Evolutionary conservation across 30 jellyfish, hydroid and myxozoan species (phyloP).

Genomic region (Cassiopea andromeda): DNA sequence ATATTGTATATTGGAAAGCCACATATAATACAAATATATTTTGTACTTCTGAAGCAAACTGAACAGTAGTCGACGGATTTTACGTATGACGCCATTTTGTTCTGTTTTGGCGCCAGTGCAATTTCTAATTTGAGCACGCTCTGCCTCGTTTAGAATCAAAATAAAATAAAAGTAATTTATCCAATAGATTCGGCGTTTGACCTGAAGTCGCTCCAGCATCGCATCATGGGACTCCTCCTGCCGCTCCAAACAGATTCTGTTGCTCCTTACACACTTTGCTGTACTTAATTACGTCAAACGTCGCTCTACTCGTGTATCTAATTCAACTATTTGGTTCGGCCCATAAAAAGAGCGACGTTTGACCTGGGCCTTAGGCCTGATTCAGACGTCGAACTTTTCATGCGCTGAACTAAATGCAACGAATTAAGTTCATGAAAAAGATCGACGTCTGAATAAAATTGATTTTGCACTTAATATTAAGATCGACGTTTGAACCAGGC

Average conservation of each 20-base stretch:
- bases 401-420: too few species aligned
- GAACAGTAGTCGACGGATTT: slow-evolving; percentile 13
- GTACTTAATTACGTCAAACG: slow-evolving; percentile 20
- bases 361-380: slow-evolving; percentile 22
- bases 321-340: slow-evolving; percentile 36
- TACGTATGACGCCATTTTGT: slow-evolving; percentile 8
- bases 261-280: slow-evolving; percentile 27
- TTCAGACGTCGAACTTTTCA: too few species aligned
- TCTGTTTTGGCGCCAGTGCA: slow-evolving; percentile 35
- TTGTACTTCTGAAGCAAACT: background rate
- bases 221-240: background rate
- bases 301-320: slow-evolving; percentile 25
- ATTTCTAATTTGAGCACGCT: slow-evolving; percentile 13
- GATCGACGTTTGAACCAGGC: too few species aligned
- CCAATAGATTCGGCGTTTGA: slow-evolving; percentile 40
- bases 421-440: too few species aligned
- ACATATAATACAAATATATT: slow-evolving; percentile 27
- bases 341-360: slow-evolving; percentile 49
- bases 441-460: too few species aligned
- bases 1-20: slow-evolving; percentile 18
- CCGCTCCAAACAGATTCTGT: slow-evolving; percentile 12
- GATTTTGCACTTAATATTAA: too few species aligned
- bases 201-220: background rate
- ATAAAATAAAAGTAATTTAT: slow-evolving; percentile 9
- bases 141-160: slow-evolving; percentile 25